A percentile compares a stretch with the other conserved stretches of the same genome.
phyloP scores from a whole-genome alignment of 2,888 invertebrate genomes.

The Hyppa rectilinea region DNA sequence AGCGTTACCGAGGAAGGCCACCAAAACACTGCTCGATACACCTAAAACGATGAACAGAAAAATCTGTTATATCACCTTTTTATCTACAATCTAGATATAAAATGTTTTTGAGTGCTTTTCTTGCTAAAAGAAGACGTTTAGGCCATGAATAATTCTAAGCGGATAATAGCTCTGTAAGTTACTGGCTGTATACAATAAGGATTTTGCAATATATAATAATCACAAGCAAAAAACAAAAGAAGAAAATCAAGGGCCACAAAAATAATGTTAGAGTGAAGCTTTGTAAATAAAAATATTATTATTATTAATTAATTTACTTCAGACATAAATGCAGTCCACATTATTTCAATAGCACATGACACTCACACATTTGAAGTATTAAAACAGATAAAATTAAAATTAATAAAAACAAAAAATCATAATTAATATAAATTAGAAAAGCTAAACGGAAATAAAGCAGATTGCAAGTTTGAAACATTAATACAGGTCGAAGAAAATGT shows the following conservation, averaged over 20 bases:
- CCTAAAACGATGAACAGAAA: not conserved
- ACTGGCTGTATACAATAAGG: not conserved
- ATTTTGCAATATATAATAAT: not conserved
- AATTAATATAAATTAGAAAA: no score
- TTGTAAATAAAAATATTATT: no score
- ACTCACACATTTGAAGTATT: no score
- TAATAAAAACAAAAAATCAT: no score
- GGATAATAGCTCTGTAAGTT: constrained; percentile 14
- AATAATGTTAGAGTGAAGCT: not conserved
- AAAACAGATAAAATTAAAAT: no score
- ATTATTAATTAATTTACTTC: no score
- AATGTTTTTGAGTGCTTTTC: constrained; percentile 39
- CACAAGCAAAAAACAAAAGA: not conserved
- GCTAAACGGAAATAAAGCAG: not conserved
- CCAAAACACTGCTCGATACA: not conserved
- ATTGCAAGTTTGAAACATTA: no score
- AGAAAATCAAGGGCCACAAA: not conserved
- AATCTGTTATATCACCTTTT: constrained; percentile 12
- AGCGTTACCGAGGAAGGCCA: not conserved
- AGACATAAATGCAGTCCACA: no score
- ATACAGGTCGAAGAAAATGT: not conserved
- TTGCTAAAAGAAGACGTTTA: not conserved
- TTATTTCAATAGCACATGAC: no score
- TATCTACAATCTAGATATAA: constrained; percentile 30
- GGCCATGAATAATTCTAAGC: constrained; percentile 26